Evolutionary conservation across 1,140 invertebrate species (phyloP).

Genomic region (Venustaconcha ellipsiformis): DNA sequence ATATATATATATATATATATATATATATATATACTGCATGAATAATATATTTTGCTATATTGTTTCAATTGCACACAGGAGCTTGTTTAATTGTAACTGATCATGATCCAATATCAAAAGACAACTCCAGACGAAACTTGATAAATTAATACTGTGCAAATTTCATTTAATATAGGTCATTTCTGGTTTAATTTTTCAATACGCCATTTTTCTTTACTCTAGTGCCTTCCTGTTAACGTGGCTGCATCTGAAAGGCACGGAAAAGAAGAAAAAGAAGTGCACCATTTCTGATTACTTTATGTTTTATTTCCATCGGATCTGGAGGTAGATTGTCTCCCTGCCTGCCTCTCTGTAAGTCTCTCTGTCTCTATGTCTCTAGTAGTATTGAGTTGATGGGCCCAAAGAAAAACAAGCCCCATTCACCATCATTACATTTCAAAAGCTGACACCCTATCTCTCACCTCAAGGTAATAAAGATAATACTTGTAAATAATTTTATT

Average conservation of each 20-base stretch:
- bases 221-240: constrained; percentile 76
- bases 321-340: constrained; percentile 42
- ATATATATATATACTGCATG: too few species aligned
- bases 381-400: too few species aligned
- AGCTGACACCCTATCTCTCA: not conserved
- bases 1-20: too few species aligned
- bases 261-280: constrained; percentile 49
- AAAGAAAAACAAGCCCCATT: not conserved
- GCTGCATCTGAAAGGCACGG: constrained; percentile 70
- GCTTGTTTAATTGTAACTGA: not conserved
- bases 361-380: not conserved
- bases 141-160: not conserved
- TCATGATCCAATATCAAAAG: not conserved
- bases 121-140: not conserved
- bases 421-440: not conserved
- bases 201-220: constrained; percentile 40
- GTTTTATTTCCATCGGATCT: constrained; percentile 63
- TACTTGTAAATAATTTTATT: too few species aligned
- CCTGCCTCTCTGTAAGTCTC: not conserved
- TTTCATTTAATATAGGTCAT: not conserved
- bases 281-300: constrained; percentile 31
- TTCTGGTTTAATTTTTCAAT: constrained; percentile 1
- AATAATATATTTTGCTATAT: too few species aligned
- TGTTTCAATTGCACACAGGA: too few species aligned
- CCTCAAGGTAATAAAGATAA: too few species aligned